Evolutionary conservation across 1,140 invertebrate genomes (phyloP), one percentile per base, ranked within the genome.

Genomic region (Papilio polytes): DNA sequence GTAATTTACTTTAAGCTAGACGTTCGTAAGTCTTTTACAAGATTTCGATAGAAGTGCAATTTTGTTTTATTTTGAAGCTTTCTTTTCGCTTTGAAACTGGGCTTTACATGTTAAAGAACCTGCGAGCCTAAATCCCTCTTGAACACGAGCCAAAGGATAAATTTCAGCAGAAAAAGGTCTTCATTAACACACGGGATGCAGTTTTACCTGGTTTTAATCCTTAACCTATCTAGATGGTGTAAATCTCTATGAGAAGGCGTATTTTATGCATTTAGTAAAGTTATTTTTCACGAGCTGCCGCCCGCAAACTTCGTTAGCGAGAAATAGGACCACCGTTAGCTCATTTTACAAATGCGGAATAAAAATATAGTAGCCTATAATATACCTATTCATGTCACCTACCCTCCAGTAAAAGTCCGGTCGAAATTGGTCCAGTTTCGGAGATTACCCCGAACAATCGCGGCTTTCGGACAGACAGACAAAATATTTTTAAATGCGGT

Each of bases 101-200:
- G 63, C 63, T 70, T 70, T 70, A 26, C 63, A 70, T 70, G 10
- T 70, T 70, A 36, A 70, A 70, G 26, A 70, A 70, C 26, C 63
- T 70, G 26, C 12, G 63, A 70, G 63, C 63, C 63, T 70, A 70
- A 70, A 70, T 70, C 63, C 63, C 63, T 70, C 63, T 70, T 70
- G 63, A 70, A 70, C 63, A 70, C 63, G 63, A 31, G 63, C 63
- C 63, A 70, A 70, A 70, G 63, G 63, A 70, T 70, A 70, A 70
- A 70, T 70, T 70, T 70, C 12, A 36, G 31, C 63, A 70, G n/a
- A 70, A 70, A 63, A 70, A 70, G 15, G 26, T 70, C 63, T 70
- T 70, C 63, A 70, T 70, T 70, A 70, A 70, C 63, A 70, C 26
- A 70, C 63, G 63, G 22, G 22, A 26, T 15, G 22, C 20, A 22